phyloP scores from a whole-genome alignment of 1,140 invertebrate species.

The Anastatus disparis region DNA sequence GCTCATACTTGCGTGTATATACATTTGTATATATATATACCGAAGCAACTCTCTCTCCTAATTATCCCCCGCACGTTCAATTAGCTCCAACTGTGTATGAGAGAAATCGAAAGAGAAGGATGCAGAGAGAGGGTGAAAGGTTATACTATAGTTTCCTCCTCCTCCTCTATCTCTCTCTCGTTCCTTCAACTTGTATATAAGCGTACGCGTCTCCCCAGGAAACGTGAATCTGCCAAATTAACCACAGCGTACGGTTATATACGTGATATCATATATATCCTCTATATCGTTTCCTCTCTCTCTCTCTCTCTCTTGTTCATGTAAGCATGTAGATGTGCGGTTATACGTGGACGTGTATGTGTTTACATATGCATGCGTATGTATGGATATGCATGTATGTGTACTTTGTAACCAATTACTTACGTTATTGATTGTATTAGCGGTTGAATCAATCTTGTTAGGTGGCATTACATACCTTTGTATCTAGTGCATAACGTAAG shows the following conservation, averaged over 20 bases:
- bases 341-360: too few species aligned
- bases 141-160: background rate
- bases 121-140: too few species aligned
- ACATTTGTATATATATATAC: too few species aligned
- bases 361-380: too few species aligned
- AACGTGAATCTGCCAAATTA: conserved; percentile 23
- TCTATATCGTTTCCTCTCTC: background rate
- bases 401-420: conserved; percentile 41
- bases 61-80: conserved; percentile 6
- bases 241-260: background rate
- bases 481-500: too few species aligned
- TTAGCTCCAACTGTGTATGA: conserved; percentile 1
- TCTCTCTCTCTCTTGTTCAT: background rate
- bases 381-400: too few species aligned
- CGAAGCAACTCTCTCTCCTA: background rate
- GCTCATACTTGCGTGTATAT: too few species aligned
- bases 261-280: conserved; percentile 6
- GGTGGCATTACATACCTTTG: too few species aligned
- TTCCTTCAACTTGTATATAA: too few species aligned
- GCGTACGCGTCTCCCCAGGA: conserved; percentile 14
- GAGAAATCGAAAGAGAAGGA: too few species aligned
- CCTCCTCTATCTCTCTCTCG: too few species aligned
- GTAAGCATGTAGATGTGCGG: too few species aligned
- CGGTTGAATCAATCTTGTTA: conserved; percentile 34
- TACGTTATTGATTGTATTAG: conserved; percentile 43